Evolutionary conservation across 2,797 vertebrate species (phyloP).

Genomic region (Pangasius sanitwongsei): DNA sequence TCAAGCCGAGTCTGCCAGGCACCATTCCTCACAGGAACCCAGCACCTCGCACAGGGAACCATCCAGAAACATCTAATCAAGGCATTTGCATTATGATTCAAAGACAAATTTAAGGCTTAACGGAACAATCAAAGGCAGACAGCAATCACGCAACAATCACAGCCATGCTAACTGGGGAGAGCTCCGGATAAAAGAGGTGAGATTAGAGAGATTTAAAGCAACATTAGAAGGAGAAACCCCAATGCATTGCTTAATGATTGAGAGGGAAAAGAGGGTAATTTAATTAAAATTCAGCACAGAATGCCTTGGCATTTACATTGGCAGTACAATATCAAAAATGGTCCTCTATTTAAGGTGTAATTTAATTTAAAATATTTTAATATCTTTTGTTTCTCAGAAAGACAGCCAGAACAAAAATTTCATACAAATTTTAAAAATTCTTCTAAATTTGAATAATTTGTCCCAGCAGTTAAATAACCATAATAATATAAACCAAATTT

Average conservation of each 20-base stretch:
- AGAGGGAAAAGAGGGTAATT: slow-evolving; percentile 68
- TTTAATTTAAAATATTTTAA: background rate
- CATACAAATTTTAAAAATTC: background rate
- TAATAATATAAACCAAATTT: background rate
- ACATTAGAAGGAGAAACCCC: slow-evolving; percentile 80
- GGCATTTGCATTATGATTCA: slow-evolving; percentile 82
- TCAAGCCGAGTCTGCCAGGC: slow-evolving; percentile 51
- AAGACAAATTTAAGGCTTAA: slow-evolving; percentile 76
- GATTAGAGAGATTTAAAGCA: slow-evolving; percentile 79
- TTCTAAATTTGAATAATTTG: background rate
- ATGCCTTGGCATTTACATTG: background rate
- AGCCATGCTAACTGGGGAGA: slow-evolving; percentile 72
- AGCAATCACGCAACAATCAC: slow-evolving; percentile 73
- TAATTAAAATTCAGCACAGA: slow-evolving; percentile 69
- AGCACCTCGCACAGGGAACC: slow-evolving; percentile 39
- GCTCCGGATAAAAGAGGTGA: slow-evolving; percentile 78
- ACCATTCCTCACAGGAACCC: slow-evolving; percentile 57
- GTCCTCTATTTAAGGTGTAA: slow-evolving; percentile 30
- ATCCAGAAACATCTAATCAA: slow-evolving; percentile 63
- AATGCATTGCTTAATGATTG: slow-evolving; percentile 71
- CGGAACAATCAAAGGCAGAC: slow-evolving; percentile 77
- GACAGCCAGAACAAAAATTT: background rate
- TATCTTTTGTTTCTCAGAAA: background rate
- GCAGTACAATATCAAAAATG: slow-evolving; percentile 47
- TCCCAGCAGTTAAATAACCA: background rate